phyloP scores from a whole-genome alignment of 2,797 vertebrate species.

The Furcifer pardalis region DNA sequence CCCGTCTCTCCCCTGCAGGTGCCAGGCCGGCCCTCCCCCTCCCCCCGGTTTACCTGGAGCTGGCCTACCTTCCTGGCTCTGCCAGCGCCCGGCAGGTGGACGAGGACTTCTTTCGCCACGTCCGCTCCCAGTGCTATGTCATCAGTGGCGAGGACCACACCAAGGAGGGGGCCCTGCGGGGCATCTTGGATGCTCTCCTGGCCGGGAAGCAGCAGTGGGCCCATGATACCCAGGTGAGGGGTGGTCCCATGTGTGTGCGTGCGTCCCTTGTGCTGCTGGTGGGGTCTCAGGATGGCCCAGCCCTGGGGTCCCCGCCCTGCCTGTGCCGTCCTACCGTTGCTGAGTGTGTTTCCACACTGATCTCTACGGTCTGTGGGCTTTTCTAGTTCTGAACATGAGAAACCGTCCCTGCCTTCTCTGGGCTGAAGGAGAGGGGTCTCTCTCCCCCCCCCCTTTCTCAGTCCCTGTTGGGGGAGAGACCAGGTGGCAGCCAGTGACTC shows the following conservation, averaged over 20 bases:
- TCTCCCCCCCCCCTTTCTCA: no score
- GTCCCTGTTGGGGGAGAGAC: no score
- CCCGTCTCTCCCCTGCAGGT: constrained; percentile 8
- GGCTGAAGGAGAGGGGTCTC: background rate
- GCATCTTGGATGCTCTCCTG: constrained; percentile 86
- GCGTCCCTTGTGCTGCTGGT: background rate
- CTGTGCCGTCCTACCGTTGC: no score
- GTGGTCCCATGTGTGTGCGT: no score
- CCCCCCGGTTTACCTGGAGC: constrained; percentile 83
- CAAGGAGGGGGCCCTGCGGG: constrained; percentile 82
- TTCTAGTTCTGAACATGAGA: no score
- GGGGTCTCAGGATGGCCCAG: background rate
- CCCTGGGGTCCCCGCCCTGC: background rate
- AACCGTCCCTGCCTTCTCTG: no score
- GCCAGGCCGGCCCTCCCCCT: background rate
- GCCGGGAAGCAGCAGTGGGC: constrained; percentile 86
- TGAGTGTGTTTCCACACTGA: no score
- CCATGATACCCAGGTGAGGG: constrained; percentile 82
- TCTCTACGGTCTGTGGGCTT: no score
- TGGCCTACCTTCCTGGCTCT: constrained; percentile 90
- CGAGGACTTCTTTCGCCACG: constrained; percentile 82
- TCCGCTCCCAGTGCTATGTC: constrained; percentile 89
- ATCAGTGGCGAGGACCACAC: constrained; percentile 87
- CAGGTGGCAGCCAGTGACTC: no score
- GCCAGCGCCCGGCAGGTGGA: constrained; percentile 79